Evolutionary conservation across 2,797 vertebrate species (phyloP), one percentile per base, ranked within the genome.

Genomic region (Tragelaphus eurycerus): DNA sequence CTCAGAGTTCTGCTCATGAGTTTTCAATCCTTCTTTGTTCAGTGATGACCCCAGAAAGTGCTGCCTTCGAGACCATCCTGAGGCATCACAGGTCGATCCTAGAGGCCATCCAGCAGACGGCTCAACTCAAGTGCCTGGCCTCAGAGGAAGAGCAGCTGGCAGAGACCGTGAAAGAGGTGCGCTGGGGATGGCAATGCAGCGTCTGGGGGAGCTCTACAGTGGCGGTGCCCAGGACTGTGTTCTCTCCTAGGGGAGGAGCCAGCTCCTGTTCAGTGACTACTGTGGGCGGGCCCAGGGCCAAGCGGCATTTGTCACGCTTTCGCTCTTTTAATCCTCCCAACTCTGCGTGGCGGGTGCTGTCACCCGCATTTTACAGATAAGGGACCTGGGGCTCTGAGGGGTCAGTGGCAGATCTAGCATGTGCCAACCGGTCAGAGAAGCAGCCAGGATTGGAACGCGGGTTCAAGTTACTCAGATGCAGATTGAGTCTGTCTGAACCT

Each of bases 81-180:
- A 95, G 85, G 81, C 98, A 99, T 92, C 97, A 88, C 96, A 96
- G 96, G 21, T 86, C 98, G 93, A 98, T 99, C 90, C 95, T 82
- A 0, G 98, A 99, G 94, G 98, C 98, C 60, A 94, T 99, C 87
- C 97, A 97, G 19, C 97, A 97, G 93, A 89, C 86, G 79, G 34
- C 1, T 0, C 95, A 93, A 12, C 74, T 96, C 25, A 86, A 98
- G 74, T 74, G 46, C 82, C 93, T 98, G 23, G 74, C 97, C 8
- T 74, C 79, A 0, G 96, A 94, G 29, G 97, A 98, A 6, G 96
- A 97, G 71, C 91, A 21, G 46, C 97, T 98, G 86, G 95, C 95
- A 7, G 96, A 98, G 87, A 95, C 96, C 1, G 50, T 98, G 21
- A 97, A 98, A 95, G 98, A 99, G 99, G 99, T 99, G 88, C 25